Evolutionary conservation across 2,888 invertebrate species (phyloP).

Genomic region (Pachliopta kotzebuea): DNA sequence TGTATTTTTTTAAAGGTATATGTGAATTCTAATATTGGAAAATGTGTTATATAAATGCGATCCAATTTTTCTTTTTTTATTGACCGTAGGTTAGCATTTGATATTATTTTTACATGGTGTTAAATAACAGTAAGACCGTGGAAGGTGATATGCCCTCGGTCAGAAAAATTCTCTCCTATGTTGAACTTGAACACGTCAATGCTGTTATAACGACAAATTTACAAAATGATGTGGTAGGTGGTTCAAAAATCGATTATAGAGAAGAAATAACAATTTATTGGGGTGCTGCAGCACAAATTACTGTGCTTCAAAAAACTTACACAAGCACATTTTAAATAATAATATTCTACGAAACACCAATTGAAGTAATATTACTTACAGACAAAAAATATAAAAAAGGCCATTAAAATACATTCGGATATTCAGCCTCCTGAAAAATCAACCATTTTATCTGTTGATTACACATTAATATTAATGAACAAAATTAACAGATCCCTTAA

Average conservation of each 20-base stretch:
- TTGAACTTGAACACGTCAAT: too few relatives aligned
- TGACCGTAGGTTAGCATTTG: too few relatives aligned
- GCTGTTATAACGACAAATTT: too few relatives aligned
- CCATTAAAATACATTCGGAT: slow-evolving; percentile 75
- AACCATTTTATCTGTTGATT: slow-evolving; percentile 74
- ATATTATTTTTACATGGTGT: too few relatives aligned
- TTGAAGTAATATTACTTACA: slow-evolving; percentile 57
- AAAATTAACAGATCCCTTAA: too few relatives aligned
- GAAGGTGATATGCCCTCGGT: too few relatives aligned
- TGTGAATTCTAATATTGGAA: too few relatives aligned
- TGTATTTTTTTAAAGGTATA: background rate
- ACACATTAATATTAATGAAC: too few relatives aligned
- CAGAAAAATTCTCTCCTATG: too few relatives aligned
- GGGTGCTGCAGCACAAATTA: background rate
- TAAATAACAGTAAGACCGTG: too few relatives aligned
- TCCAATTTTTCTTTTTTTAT: background rate
- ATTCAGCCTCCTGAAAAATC: slow-evolving; percentile 70
- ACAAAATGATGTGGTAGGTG: too few relatives aligned
- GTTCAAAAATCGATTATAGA: too few relatives aligned
- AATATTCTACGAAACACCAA: slow-evolving; percentile 48
- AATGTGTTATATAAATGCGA: background rate
- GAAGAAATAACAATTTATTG: slow-evolving; percentile 19
- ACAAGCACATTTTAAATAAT: slow-evolving; percentile 33
- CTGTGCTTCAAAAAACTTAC: slow-evolving; percentile 23
- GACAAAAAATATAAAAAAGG: slow-evolving; percentile 41